Evolutionary conservation across 2,113 vertebrate species (phyloP), one percentile per base, ranked within the genome.

Genomic region (Hippocampus barbouri): DNA sequence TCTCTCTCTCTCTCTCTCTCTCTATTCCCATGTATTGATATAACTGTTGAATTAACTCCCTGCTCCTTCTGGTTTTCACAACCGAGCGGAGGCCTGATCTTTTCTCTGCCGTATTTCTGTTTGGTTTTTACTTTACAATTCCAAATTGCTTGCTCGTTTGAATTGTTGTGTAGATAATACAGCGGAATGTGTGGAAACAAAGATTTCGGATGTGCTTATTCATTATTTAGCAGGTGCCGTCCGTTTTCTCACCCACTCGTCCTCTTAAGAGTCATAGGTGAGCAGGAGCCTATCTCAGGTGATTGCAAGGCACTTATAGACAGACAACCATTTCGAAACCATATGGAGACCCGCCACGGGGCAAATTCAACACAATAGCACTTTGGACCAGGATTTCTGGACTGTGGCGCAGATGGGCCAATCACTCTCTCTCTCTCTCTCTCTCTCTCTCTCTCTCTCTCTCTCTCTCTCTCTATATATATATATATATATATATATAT

Each of bases 1-100:
- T 47, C 72, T 70, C 77, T 75, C 72, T 80, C 76, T 66, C 76
- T 66, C 30, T 18, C 79, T 66, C 25, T 25, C 25, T 25, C 25
- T 25, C 25, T 25, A 1, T 25, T 25, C 25, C 25, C 64, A 62
- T 75, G 79, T 85, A 75, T 86, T 87, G 87, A 86, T 85, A 84
- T 80, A 89, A 88, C 81, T 69, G 71, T 72, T 84, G 86, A 89
- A 90, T 88, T 89, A 76, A 69, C 83, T 69, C 69, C 86, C 77
- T 79, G n/a, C 43, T 47, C 20, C 10, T 45, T 81, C 70, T 74
- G 66, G 69, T 83, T 87, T 76, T 34, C 4, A 23, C 34, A 74
- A 80, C 82, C 78, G 71, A 79, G 82, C 14, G 8, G 79, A 67
- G 67, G 60, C 73, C 79, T 79, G 80, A 87, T 87, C 61, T 70